phyloP scores from a whole-genome alignment of 2,113 vertebrate genomes.

The Atlantisia rogersi region DNA sequence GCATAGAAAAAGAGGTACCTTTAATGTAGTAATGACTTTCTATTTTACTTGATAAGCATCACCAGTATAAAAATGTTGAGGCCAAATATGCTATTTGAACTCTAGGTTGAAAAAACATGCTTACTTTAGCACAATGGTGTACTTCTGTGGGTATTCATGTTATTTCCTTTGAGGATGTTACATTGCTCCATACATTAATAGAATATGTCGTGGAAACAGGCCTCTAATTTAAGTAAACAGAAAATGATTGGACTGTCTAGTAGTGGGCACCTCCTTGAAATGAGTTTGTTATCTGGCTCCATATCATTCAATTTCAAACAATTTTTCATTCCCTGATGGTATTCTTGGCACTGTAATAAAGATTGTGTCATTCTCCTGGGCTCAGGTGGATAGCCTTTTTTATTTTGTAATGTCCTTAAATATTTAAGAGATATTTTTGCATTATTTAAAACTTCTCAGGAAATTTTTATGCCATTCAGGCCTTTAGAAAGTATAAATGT shows the following conservation, averaged over 20 bases:
- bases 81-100: neutral
- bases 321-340: neutral
- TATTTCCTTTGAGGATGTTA: neutral
- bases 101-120: neutral
- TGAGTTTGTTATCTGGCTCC: neutral
- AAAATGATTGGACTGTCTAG: neutral
- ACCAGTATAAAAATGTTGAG: neutral
- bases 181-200: neutral
- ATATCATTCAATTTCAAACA: neutral
- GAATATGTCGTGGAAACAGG: neutral
- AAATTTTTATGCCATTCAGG: neutral
- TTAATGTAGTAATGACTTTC: neutral
- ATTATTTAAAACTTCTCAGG: constrained; percentile 1
- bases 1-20: neutral
- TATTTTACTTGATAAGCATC: neutral
- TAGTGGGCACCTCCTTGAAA: neutral
- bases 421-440: neutral
- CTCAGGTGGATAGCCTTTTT: neutral
- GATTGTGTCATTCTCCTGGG: neutral
- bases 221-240: neutral
- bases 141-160: neutral
- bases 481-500: neutral
- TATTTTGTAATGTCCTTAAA: neutral
- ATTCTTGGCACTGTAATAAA: neutral
- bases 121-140: neutral